Evolutionary conservation across 2,888 invertebrate genomes (phyloP), one percentile per base, ranked within the genome.

Genomic region (Noctua fimbriata): DNA sequence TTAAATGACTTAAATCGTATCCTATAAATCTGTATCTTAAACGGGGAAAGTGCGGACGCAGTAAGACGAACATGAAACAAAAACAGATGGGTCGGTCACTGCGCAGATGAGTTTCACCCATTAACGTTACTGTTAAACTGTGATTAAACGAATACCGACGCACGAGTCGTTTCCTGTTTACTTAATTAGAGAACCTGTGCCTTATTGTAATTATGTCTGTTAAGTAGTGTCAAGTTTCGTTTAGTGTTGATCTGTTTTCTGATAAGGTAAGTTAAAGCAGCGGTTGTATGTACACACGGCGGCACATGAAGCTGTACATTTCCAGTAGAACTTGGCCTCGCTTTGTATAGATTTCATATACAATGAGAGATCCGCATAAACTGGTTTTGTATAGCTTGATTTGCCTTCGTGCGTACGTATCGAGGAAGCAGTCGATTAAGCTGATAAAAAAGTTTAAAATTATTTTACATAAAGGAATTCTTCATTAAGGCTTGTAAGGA

Each of bases 41-140:
- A 85, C 80, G 89, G 88, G 72, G 92, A 92, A 92, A 92, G 92
- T 89, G 75, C 84, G 84, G 87, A 79, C 81, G 82, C 83, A 73
- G 58, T 84, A 80, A 85, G 73, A 90, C 82, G 73, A n/a, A n/a
- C n/a, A n/a, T n/a, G n/a, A 81, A 87, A 89, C 89, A 89, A 88
- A 90, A 87, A 89, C 86, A 83, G 84, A 87, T 85, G 82, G 87
- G 82, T 87, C 83, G 80, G 89, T 82, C 81, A 87, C 36, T 69
- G 82, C 91, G 89, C 93, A 92, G 94, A 91, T 93, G 92, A 90
- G 93, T 96, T 96, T 96, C 96, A 94, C 95, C 95, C 90, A 95
- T 95, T 96, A 95, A 93, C 90, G 90, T 92, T 90, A 93, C 70
- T 82, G 82, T 81, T 80, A 55, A 80, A 92, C 91, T 89, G 84